Evolutionary conservation across 2,888 invertebrate genomes (phyloP), one percentile per base, ranked within the genome.

Genomic region (Luffia ferchaultella): DNA sequence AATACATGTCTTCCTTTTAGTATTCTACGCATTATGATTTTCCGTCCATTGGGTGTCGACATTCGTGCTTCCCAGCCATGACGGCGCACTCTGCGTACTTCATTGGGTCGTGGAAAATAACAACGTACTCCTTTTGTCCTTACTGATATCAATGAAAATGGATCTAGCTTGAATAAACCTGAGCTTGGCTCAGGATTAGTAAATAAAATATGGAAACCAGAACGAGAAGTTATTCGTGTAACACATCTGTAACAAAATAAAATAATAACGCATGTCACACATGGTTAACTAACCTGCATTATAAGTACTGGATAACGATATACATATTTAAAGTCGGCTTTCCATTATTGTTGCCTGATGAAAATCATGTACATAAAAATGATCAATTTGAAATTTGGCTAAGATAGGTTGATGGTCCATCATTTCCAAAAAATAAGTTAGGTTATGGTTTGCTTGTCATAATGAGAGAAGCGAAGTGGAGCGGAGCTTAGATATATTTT

Each of bases 51-150:
- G 0, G 80, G 78, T 1, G 93, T 92, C 0, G 90, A 86, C 83
- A 93, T 89, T 53, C 92, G 86, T 0, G 84, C 70, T 3, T 85
- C 72, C 87, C 88, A 93, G 1, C 93, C 93, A 57, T 92, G 91
- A 7, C 86, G 84, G 42, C 87, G 87, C 1, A 93, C 85, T 59
- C 93, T 85, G 61, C 85, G 88, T 0, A 87, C 85, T 77, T 94
- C 93, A 49, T 86, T 89, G 0, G 94, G 90, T 45, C 90, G 85
- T 0, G 93, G 92, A 61, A 93, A 94, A 61, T 92, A 86, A 60
- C 87, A 85, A 45, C 92, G 84, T 0, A 91, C 85, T n/a, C n/a
- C n/a, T 59, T 85, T 83, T 1, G 71, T 82, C 60, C 83, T 68
- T 41, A 82, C 63, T 3, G 73, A 64, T 7, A 70, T 65, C 16